A percentile compares a stretch with the other conserved stretches of the same genome.
Conservation (phyloP, 1,140 invertebrate genomes). For the Leptinotarsa undecemlineata region DNA sequence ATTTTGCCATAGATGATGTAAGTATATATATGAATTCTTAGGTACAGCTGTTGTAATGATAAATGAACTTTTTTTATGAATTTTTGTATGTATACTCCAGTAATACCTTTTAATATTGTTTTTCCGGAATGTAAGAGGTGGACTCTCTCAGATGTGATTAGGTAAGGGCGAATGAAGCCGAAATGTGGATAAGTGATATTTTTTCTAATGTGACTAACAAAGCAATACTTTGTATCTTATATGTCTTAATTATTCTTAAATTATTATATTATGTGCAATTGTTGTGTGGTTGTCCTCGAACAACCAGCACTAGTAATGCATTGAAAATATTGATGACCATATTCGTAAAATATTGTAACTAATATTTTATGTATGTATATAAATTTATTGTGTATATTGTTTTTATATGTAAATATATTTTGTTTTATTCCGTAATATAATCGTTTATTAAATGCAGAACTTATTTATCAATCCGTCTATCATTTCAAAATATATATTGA, state of each 20-base stretch:
- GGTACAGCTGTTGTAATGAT: constrained; percentile 55
- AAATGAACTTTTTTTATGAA: constrained; percentile 45
- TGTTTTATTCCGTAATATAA: constrained; percentile 55
- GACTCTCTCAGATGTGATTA: constrained; percentile 19
- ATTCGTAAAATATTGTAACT: constrained; percentile 46
- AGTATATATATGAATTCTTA: constrained; percentile 25
- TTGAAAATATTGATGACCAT: constrained; percentile 42
- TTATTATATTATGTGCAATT: constrained; percentile 52
- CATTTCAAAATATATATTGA: neutral
- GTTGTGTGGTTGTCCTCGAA: constrained; percentile 44
- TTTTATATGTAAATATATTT: constrained; percentile 56
- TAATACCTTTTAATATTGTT: constrained; percentile 23
- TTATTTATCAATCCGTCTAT: constrained; percentile 36
- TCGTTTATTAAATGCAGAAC: constrained; percentile 54
- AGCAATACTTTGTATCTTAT: constrained; percentile 70
- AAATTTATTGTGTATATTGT: constrained; percentile 56
- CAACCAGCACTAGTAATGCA: constrained; percentile 45
- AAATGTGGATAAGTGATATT: constrained; percentile 63
- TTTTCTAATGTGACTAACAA: constrained; percentile 68
- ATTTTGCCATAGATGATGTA: constrained; percentile 36
- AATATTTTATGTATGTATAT: constrained; percentile 54
- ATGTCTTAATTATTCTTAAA: constrained; percentile 59
- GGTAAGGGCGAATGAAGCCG: constrained; percentile 42
- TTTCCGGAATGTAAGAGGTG: constrained; percentile 31
- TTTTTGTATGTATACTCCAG: constrained; percentile 34